Percentiles rank a stretch among this genome's conserved stretches.
These are phyloP conservation scores for Cyanoramphus novaezelandiae DNA, from an alignment of 2,113 vertebrate species.

Conservation along the genomic window DNA sequence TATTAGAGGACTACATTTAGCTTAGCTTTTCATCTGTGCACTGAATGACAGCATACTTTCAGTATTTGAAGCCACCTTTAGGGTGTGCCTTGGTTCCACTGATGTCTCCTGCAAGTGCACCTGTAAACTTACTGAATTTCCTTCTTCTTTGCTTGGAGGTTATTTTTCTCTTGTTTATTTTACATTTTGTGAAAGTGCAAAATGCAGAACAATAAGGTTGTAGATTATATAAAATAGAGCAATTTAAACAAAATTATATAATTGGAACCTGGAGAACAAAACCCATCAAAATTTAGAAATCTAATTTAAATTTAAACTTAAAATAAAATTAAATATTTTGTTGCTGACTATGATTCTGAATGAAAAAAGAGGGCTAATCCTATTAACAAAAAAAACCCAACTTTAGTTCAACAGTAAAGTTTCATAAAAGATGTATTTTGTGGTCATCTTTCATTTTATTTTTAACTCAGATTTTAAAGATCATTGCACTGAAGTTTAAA, in stretches of 20 bases:
- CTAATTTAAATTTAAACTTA: not conserved
- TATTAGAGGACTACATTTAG: not conserved
- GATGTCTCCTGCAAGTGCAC: accelerated
- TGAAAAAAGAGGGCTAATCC: not conserved
- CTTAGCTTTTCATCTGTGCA: not conserved
- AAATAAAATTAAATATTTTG: not conserved
- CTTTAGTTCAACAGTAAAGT: not conserved
- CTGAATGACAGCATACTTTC: not conserved
- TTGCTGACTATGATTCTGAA: not conserved
- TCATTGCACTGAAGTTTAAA: not conserved
- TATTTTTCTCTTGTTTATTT: not conserved
- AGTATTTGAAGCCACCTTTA: not conserved
- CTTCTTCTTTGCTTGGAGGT: not conserved
- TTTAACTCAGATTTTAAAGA: not conserved
- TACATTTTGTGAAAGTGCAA: not conserved
- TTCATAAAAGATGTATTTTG: not conserved
- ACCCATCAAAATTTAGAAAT: not conserved
- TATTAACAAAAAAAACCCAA: not conserved
- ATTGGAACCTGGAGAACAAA: not conserved
- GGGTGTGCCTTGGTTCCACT: accelerated
- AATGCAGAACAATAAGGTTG: not conserved
- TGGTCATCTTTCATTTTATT: not conserved
- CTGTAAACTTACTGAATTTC: not conserved
- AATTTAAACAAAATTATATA: not conserved
- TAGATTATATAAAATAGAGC: not conserved